Percentiles rank a stretch among this genome's conserved stretches.
Evolutionary conservation across 2,888 invertebrate species (phyloP).

Genomic region (Orchestes rusci): DNA sequence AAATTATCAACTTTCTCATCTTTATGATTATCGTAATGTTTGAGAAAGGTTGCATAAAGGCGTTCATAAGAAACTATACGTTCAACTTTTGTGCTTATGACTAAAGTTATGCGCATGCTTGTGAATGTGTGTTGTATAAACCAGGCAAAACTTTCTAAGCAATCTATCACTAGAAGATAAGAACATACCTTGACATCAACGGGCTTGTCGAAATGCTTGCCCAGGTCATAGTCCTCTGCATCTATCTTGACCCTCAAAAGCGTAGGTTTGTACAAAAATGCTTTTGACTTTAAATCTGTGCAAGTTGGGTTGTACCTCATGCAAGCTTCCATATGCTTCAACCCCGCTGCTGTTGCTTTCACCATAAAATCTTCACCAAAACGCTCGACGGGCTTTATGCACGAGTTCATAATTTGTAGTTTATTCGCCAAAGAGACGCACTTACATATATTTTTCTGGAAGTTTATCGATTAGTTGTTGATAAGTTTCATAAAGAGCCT

Average conservation of each 20-base stretch:
- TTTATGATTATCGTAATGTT: too few species aligned
- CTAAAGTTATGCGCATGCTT: too few species aligned
- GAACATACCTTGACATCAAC: constrained; percentile 54
- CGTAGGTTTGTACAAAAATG: constrained; percentile 28
- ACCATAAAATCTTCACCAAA: constrained; percentile 1
- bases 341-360: neutral
- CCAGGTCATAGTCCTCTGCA: constrained; percentile 60
- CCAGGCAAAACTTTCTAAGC: too few species aligned
- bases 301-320: constrained; percentile 24
- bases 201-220: constrained; percentile 50
- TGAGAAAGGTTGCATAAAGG: too few species aligned
- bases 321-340: constrained; percentile 21
- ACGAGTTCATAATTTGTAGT: neutral
- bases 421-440: constrained; percentile 7
- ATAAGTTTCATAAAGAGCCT: too few species aligned
- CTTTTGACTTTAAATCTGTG: constrained; percentile 25
- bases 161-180: too few species aligned
- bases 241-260: constrained; percentile 41
- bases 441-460: constrained; percentile 7
- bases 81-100: too few species aligned
- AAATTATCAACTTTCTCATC: too few species aligned
- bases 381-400: too few species aligned
- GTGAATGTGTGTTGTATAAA: too few species aligned
- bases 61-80: too few species aligned
- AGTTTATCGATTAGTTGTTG: too few species aligned